A percentile compares a stretch with the other conserved stretches of the same genome.
Conservation (phyloP, 2,888 invertebrate species). For the Aphrophora alni region DNA sequence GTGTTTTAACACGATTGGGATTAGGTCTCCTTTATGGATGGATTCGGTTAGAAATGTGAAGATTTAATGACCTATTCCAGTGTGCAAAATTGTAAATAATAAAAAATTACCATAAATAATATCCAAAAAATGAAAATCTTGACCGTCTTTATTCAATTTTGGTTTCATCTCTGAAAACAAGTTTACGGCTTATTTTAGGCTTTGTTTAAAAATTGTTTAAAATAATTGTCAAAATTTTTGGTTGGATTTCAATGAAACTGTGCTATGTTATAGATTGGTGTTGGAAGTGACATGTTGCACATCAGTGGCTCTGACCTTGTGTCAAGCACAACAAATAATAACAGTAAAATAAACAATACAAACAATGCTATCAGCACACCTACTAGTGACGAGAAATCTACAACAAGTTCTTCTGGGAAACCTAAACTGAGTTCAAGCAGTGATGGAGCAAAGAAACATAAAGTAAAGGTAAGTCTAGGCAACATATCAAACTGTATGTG, state of each 20-base stretch:
- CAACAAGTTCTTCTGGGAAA: conserved; percentile 36
- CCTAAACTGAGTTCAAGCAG: conserved; percentile 35
- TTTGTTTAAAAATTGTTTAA: no score
- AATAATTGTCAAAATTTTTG: no score
- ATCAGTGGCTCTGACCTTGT: conserved; percentile 6
- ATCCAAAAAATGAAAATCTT: no score
- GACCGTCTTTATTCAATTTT: no score
- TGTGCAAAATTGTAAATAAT: no score
- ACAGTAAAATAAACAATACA: not conserved
- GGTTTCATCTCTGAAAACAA: not conserved
- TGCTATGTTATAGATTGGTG: conserved; percentile 41
- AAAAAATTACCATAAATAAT: no score
- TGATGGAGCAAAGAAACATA: conserved; percentile 64
- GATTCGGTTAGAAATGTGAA: no score
- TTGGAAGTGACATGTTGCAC: conserved; percentile 38
- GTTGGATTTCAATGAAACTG: no score
- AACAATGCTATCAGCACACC: not conserved
- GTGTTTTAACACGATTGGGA: no score
- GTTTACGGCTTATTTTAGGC: not conserved
- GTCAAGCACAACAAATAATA: conserved; percentile 4
- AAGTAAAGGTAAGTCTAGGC: conserved; percentile 58
- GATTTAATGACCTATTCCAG: no score
- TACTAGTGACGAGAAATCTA: conserved; percentile 23
- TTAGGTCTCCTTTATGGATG: no score
- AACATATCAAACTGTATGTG: no score